Percentiles rank a stretch among this genome's conserved stretches.
Conservation (phyloP, 1,140 invertebrate genomes). For the Mercenaria mercenaria region DNA sequence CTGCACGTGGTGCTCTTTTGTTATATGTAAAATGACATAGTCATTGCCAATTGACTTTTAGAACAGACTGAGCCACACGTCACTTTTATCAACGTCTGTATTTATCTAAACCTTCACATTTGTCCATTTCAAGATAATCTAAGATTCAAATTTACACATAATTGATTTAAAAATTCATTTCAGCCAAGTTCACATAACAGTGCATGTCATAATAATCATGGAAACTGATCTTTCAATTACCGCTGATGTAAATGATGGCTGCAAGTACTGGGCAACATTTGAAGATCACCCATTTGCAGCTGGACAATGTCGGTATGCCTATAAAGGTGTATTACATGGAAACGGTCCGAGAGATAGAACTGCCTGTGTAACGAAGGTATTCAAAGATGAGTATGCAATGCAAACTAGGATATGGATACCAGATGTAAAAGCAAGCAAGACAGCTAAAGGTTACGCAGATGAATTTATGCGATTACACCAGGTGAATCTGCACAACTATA, state of each 20-base stretch:
- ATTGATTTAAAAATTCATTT: too few species aligned
- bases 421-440: constrained; percentile 51
- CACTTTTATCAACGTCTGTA: too few species aligned
- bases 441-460: not conserved
- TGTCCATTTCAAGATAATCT: too few species aligned
- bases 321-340: not conserved
- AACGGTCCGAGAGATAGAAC: not conserved
- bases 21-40: too few species aligned
- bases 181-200: too few species aligned
- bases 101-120: too few species aligned
- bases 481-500: not conserved
- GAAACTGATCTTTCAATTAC: not conserved
- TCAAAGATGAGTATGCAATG: not conserved
- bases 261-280: constrained; percentile 35
- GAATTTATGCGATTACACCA: constrained; percentile 10
- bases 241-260: constrained; percentile 26
- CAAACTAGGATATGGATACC: not conserved
- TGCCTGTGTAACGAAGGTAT: constrained; percentile 37
- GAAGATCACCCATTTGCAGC: constrained; percentile 4
- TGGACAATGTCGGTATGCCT: constrained; percentile 31
- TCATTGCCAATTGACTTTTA: too few species aligned
- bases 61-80: too few species aligned
- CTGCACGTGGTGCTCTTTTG: too few species aligned
- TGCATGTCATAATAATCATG: not conserved
- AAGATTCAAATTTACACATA: too few species aligned